Percentiles rank a stretch among this genome's conserved stretches.
These are phyloP conservation scores for Agrochola lota DNA, from an alignment of 2,888 invertebrate genomes.

Conservation along the genomic window DNA sequence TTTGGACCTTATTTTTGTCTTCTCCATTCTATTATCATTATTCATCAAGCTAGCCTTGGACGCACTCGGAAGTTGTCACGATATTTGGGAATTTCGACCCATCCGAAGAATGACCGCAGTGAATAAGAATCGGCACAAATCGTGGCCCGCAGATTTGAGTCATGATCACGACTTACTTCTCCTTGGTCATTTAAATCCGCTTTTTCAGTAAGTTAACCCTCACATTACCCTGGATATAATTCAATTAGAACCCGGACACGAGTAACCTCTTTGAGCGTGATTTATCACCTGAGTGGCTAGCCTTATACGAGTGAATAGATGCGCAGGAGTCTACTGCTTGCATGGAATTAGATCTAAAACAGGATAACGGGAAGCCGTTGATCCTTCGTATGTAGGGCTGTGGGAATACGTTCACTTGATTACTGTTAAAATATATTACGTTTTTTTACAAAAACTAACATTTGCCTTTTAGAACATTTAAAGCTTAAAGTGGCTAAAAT, in stretches of 20 bases:
- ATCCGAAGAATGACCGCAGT: not conserved
- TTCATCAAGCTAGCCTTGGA: not conserved
- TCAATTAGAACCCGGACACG: constrained; percentile 53
- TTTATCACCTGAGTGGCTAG: constrained; percentile 51
- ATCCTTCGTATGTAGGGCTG: constrained; percentile 63
- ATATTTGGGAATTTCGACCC: not conserved
- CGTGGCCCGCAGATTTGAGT: not conserved
- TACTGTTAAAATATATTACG: not conserved
- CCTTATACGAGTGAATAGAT: constrained; percentile 62
- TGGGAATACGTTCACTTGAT: not conserved
- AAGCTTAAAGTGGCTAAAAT: not conserved
- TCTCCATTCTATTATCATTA: not conserved
- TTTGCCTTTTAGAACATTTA: not conserved
- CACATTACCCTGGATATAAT: constrained; percentile 40
- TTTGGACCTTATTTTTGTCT: not conserved
- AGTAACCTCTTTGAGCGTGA: constrained; percentile 49
- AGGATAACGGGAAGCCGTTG: constrained; percentile 74
- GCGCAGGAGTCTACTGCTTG: constrained; percentile 62
- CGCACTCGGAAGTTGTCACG: not conserved
- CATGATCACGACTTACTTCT: not conserved
- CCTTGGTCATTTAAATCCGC: not conserved
- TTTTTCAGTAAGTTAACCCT: not conserved
- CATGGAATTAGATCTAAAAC: constrained; percentile 75
- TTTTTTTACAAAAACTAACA: not conserved
- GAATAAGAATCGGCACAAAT: not conserved